Percentiles rank a stretch among this genome's conserved stretches.
phyloP scores from a whole-genome alignment of 2,797 vertebrate species.

The Etheostoma perlongum region DNA sequence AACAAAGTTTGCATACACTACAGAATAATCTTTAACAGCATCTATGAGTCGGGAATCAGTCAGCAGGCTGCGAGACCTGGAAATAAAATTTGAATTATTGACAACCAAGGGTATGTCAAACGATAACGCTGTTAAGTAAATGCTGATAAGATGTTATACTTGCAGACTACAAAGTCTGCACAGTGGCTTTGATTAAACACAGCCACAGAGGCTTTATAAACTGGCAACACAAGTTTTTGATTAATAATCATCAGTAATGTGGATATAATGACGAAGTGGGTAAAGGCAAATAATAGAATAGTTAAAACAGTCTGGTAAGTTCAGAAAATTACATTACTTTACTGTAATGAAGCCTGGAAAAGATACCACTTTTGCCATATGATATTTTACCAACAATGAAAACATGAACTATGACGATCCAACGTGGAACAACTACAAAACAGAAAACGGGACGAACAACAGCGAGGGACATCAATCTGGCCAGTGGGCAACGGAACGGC shows the following conservation, averaged over 20 bases:
- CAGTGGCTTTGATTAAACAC: neutral
- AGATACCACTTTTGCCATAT: no score
- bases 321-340: no score
- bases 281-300: no score
- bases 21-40: neutral
- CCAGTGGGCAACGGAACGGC: conserved; percentile 47
- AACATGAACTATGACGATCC: neutral
- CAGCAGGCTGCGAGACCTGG: conserved; percentile 7
- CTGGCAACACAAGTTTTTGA: neutral
- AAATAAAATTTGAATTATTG: conserved; percentile 30
- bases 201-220: neutral
- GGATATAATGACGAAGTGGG: no score
- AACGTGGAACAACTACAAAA: conserved; percentile 23
- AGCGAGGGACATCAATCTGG: conserved; percentile 20
- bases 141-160: conserved; percentile 9
- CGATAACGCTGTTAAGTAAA: neutral
- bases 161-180: conserved; percentile 6
- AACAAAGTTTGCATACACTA: conserved; percentile 30
- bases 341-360: no score
- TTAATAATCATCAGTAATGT: no score
- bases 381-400: neutral
- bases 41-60: conserved; percentile 7
- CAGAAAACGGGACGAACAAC: conserved; percentile 18
- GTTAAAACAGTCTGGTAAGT: no score
- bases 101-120: neutral